These are phyloP conservation scores for Apogon talboti DNA, from an alignment of 2,797 vertebrate species.

Conservation along the genomic window DNA sequence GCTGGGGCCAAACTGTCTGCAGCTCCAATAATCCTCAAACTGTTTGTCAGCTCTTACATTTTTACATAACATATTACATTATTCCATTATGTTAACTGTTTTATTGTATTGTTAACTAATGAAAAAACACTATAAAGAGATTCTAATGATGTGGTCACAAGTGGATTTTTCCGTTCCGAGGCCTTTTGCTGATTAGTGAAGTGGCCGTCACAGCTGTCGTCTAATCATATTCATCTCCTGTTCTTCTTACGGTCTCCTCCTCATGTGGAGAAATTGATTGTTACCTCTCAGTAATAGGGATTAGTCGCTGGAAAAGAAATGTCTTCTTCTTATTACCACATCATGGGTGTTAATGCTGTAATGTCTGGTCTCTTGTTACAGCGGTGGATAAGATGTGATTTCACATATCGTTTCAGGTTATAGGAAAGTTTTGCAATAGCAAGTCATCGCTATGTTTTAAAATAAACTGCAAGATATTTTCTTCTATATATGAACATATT, in stretches of 20 bases:
- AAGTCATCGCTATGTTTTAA: neutral
- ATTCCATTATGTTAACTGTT: neutral
- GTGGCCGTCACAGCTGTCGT: constrained; percentile 48
- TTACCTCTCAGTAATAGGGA: constrained; percentile 35
- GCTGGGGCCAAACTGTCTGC: constrained; percentile 20
- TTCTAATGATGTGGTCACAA: constrained; percentile 9
- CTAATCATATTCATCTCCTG: constrained; percentile 71
- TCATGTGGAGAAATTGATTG: constrained; percentile 23
- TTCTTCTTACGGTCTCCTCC: constrained; percentile 32
- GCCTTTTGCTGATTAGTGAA: constrained; percentile 70
- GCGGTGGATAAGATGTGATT: constrained; percentile 10
- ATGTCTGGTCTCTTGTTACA: constrained; percentile 12
- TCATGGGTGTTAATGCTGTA: constrained; percentile 3
- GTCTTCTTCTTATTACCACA: neutral
- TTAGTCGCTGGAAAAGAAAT: constrained; percentile 55
- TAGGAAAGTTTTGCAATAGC: neutral
- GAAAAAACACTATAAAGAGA: constrained; percentile 6
- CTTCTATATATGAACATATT: too few species aligned
- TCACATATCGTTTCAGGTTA: neutral
- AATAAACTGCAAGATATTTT: neutral
- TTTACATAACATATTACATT: too few species aligned
- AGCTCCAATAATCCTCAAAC: constrained; percentile 6
- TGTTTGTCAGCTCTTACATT: neutral
- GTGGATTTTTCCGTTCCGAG: constrained; percentile 41
- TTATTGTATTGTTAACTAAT: neutral